phyloP scores from a whole-genome alignment of 2,113 vertebrate genomes.

The Vidua chalybeata region DNA sequence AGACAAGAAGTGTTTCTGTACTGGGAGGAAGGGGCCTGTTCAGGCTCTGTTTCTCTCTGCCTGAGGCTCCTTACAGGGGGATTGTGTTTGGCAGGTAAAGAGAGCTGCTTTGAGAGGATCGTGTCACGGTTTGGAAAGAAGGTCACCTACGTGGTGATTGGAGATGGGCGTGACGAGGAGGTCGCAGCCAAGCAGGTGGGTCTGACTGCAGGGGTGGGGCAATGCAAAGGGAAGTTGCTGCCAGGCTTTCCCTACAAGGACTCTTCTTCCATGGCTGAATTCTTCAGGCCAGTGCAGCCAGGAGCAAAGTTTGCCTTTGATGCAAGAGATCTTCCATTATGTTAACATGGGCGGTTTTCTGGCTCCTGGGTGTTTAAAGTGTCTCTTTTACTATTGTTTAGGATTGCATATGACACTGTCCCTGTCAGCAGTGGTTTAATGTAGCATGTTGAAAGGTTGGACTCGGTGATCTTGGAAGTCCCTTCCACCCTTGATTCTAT shows the following conservation, averaged over 20 bases:
- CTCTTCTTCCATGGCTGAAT: neutral
- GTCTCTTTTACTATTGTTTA: neutral
- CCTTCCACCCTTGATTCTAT: neutral
- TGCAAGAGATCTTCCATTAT: neutral
- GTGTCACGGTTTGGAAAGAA: slow-evolving; percentile 96
- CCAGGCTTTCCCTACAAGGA: neutral
- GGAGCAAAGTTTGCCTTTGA: neutral
- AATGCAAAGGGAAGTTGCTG: neutral
- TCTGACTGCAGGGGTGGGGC: neutral
- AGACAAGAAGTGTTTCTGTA: neutral
- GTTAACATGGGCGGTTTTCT: neutral
- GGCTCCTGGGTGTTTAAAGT: neutral
- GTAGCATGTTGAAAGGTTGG: neutral
- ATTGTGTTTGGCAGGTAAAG: slow-evolving; percentile 82
- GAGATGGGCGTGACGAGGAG: slow-evolving; percentile 96
- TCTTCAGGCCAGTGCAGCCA: neutral
- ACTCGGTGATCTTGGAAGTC: neutral
- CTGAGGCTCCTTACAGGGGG: neutral
- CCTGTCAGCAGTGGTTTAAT: neutral
- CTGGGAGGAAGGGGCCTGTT: neutral
- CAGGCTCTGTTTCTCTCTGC: neutral
- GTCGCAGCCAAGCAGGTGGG: slow-evolving; percentile 96
- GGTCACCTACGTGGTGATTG: slow-evolving; percentile 97
- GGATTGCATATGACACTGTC: neutral
- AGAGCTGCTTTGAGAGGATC: slow-evolving; percentile 98